Base-by-base conservation (phyloP, 2,113 vertebrate species). In the Erythrolamprus reginae region DNA sequence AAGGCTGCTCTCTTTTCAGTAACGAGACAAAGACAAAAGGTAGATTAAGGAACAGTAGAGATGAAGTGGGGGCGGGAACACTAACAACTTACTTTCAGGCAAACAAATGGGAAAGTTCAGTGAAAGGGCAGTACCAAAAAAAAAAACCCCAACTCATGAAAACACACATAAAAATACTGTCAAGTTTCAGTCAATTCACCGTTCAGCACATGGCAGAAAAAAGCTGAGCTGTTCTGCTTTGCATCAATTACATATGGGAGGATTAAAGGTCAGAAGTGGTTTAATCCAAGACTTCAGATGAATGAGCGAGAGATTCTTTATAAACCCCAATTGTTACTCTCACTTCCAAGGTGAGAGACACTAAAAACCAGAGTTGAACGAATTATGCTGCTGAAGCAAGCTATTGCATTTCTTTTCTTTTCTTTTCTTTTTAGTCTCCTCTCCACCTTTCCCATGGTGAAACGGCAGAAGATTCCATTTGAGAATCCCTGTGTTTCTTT, bases 61-160 rank as follows among this genome's bases (percentile, higher is more conserved):
- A 77, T 77, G 7, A 42, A 77, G 70, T 58, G 65, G 33, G 45
- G 23, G 61, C 5, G 26, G 48, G 7, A 56, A 65, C 15, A 12
- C 38, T 56, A 65, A 56, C 53, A 51, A 91, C 53, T 88, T 84
- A 84, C 70, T 91, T 91, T 88, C 28, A 83, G 70, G 70, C 86
- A 91, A 88, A 88, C 77, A 91, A 91, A 91, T 88, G 70, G 53
- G 70, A 91, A 84, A 91, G 90, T 91, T 91, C 90, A 91, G 52
- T 83, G 53, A 88, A 88, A 91, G 90, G 86, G 53, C 90, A 91
- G 10, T 50, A 55, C 90, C 53, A 87, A 83, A 91, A 88, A 86
- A 65, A 13, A 51, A 50, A 50, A 50, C 50, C 17, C 19, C 5
- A 12, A 61, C n/a, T n/a, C n/a, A n/a, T 58, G 53, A 77, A 91